Conservation (phyloP, 2,113 vertebrate species). For the Cacatua alba region DNA sequence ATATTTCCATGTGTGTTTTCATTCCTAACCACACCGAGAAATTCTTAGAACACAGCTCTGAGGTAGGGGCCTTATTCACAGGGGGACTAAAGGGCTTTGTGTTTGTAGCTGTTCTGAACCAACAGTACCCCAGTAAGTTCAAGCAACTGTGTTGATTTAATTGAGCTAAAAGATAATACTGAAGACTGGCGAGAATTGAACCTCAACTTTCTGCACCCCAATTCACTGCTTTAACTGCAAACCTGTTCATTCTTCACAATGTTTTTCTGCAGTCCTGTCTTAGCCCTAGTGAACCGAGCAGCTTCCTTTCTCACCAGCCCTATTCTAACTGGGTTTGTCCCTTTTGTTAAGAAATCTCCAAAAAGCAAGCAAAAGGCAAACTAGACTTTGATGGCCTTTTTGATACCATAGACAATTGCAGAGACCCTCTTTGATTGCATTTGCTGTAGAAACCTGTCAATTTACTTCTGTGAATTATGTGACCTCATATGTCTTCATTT, state of each 20-base stretch:
- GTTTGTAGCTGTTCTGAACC: neutral
- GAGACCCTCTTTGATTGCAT: neutral
- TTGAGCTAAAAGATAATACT: neutral
- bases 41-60: neutral
- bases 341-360: neutral
- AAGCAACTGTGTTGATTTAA: neutral
- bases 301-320: neutral
- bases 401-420: neutral
- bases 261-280: neutral
- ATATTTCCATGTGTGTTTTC: neutral
- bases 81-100: neutral
- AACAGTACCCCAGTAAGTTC: neutral
- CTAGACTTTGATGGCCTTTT: neutral
- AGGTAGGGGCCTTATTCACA: neutral
- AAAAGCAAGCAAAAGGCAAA: neutral
- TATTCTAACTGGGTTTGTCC: neutral
- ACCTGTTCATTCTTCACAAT: neutral
- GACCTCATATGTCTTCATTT: neutral
- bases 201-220: neutral
- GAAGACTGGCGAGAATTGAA: neutral
- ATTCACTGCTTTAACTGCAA: neutral
- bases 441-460: neutral
- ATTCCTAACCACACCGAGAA: neutral
- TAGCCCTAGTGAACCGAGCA: neutral
- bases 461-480: conserved; percentile 11